These are phyloP conservation scores for Phyllotreta cruciferae DNA, from an alignment of 2,888 invertebrate species.

Conservation along the genomic window DNA sequence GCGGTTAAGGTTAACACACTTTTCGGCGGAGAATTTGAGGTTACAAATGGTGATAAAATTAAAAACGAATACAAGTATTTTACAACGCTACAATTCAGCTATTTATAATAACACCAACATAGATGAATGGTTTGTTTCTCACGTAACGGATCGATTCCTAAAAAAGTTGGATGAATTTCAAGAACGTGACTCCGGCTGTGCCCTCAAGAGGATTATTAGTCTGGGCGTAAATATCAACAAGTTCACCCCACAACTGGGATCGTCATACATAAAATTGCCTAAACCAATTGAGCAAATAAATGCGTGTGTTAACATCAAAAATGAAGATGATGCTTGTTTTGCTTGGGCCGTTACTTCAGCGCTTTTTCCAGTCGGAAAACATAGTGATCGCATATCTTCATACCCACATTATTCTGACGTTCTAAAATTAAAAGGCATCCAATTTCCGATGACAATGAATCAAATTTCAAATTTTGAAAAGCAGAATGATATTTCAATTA, in stretches of 20 bases:
- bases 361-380: not conserved
- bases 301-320: not conserved
- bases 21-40: slow-evolving; percentile 38
- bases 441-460: not conserved
- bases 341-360: too few relatives aligned
- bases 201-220: slow-evolving; percentile 38
- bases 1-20: slow-evolving; percentile 34
- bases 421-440: not conserved
- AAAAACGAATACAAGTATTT: slow-evolving; percentile 42
- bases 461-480: slow-evolving; percentile 42
- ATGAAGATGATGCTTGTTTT: not conserved
- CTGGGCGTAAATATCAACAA: slow-evolving; percentile 43
- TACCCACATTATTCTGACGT: not conserved
- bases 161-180: slow-evolving; percentile 32
- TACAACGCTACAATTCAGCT: slow-evolving; percentile 36
- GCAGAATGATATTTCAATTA: slow-evolving; percentile 42
- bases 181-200: slow-evolving; percentile 40
- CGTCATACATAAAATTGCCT: slow-evolving; percentile 44
- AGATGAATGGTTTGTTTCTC: slow-evolving; percentile 37
- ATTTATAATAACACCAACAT: slow-evolving; percentile 40
- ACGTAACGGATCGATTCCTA: slow-evolving; percentile 35
- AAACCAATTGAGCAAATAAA: slow-evolving; percentile 25
- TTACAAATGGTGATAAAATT: slow-evolving; percentile 28
- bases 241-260: slow-evolving; percentile 39
- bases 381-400: not conserved